phyloP scores from a whole-genome alignment of 1,140 invertebrate species.

The Proctacanthus coquilletti region DNA sequence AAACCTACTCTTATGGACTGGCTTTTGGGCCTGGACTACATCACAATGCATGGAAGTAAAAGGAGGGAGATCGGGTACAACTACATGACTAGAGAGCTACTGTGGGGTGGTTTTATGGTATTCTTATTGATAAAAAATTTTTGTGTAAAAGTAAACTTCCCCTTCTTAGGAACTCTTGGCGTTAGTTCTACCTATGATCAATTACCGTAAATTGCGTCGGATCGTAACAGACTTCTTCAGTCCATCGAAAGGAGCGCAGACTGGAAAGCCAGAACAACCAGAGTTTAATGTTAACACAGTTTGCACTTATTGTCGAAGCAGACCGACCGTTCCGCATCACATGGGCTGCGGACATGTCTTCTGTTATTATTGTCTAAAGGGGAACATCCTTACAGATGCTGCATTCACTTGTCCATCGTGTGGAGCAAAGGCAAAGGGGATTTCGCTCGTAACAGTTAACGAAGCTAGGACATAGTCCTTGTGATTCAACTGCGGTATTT shows the following conservation, averaged over 20 bases:
- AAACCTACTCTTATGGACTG: constrained; percentile 42
- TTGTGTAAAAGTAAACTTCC: constrained; percentile 10
- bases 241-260: constrained; percentile 7
- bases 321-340: constrained; percentile 40
- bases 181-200: constrained; percentile 39
- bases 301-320: constrained; percentile 38
- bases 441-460: no score
- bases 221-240: constrained; percentile 10
- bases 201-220: constrained; percentile 34
- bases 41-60: constrained; percentile 32
- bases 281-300: constrained; percentile 28
- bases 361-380: constrained; percentile 43
- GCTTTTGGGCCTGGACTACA: constrained; percentile 34
- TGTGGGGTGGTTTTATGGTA: constrained; percentile 54
- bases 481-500: no score
- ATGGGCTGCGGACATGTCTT: constrained; percentile 47
- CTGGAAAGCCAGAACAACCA: not conserved
- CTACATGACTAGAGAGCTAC: constrained; percentile 44
- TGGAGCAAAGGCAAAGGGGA: not conserved
- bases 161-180: constrained; percentile 39
- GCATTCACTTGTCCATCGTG: constrained; percentile 23
- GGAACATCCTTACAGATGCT: constrained; percentile 21
- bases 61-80: constrained; percentile 38
- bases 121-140: not conserved
- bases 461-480: no score